Base-by-base conservation (phyloP, 2,797 vertebrate genomes). In the Alcedo atthis region DNA sequence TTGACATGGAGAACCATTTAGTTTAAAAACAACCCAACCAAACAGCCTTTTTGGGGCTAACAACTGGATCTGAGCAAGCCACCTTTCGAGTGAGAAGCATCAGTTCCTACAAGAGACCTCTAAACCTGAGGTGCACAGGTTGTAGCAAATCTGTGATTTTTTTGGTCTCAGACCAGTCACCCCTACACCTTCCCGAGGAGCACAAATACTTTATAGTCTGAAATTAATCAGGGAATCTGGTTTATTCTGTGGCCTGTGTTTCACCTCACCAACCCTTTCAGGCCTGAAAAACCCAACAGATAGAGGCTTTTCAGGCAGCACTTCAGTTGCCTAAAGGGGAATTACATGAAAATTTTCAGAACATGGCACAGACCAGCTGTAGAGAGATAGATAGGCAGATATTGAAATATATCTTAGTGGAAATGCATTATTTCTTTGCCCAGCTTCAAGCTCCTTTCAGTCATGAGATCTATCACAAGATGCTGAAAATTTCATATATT, bases 121-220 rank as follows among this genome's bases (percentile, higher is more conserved):
- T 63, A 78, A 71, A 78, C 14, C 4, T 48, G 32, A 32, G 19
- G 28, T 28, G 42, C 73, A 15, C 12, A 48, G 28, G 26, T 33
- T 57, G 20, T 24, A 40, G 45, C 53, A 69, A 78, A 68, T 1
- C 0, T 63, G 21, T 28, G 40, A 51, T 58, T 85, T 58, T 58
- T 40, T 71, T 46, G 62, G 4, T 8, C 30, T 85, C 53, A 62
- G 26, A 33, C 35, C 43, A 13, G 10, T 42, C 19, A 81, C 16
- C 13, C 10, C 20, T 87, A 30, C 0, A 0, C 19, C 19, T 10
- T 7, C 8, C 35, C 12, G 30, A 57, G n/a, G 1, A 85, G 2
- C 42, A 53, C 49, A 75, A 64, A 89, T 61, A 45, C 14, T 49
- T 26, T 12, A 2, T 3, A 12, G 22, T 40, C 62, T 85, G 77